Conservation (phyloP, 2,113 vertebrate genomes). For the Chiloscyllium plagiosum region DNA sequence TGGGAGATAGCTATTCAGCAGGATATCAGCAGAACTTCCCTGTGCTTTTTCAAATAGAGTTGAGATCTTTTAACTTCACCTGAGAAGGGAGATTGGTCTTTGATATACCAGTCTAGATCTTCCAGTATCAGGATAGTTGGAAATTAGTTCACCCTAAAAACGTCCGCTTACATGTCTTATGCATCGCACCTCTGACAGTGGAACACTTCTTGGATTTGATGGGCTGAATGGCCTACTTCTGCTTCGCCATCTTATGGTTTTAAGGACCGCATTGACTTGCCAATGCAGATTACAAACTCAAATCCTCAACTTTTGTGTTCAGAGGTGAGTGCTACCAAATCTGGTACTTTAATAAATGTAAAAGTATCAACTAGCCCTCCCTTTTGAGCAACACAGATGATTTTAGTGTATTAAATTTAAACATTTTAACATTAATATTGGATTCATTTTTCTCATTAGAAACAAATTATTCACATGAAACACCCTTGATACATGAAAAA, state of each 20-base stretch:
- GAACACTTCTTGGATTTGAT: background rate
- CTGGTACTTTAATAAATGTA: background rate
- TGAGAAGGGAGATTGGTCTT: background rate
- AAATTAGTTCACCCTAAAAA: no score
- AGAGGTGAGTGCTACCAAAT: background rate
- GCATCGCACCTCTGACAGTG: background rate
- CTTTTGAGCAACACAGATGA: background rate
- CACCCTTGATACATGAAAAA: background rate
- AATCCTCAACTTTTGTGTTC: background rate
- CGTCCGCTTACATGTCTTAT: background rate
- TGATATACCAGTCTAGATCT: background rate
- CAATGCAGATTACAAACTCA: background rate
- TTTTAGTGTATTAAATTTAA: background rate
- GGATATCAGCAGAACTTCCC: background rate
- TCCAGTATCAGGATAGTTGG: no score
- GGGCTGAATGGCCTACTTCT: no score
- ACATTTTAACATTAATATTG: background rate
- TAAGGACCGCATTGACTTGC: background rate
- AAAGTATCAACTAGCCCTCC: background rate
- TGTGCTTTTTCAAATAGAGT: background rate
- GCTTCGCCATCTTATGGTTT: no score
- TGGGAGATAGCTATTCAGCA: background rate
- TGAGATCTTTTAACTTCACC: background rate
- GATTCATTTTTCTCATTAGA: background rate
- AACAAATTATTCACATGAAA: background rate